Conservation (phyloP, 2,113 vertebrate species). For the Orthonyx spaldingii region DNA sequence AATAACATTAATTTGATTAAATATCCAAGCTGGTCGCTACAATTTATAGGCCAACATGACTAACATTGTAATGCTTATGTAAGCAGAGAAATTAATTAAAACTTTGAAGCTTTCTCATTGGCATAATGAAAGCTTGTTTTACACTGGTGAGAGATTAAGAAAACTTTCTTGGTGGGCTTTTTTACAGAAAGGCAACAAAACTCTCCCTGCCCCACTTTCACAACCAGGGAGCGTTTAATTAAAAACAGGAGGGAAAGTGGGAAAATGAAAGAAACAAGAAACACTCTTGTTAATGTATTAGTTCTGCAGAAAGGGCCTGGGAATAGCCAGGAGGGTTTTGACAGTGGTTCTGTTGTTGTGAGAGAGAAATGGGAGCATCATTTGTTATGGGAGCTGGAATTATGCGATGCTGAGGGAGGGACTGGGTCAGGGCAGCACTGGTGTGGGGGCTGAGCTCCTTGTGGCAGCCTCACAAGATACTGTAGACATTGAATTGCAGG, state of each 20-base stretch:
- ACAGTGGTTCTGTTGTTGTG: not conserved
- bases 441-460: not conserved
- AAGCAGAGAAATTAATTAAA: conserved; percentile 66
- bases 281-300: not conserved
- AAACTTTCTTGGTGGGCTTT: conserved; percentile 25
- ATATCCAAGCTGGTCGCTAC: not conserved
- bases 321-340: not conserved
- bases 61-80: conserved; percentile 47
- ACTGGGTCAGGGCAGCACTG: not conserved
- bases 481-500: not conserved
- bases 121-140: conserved; percentile 36
- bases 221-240: conserved; percentile 15
- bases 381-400: not conserved
- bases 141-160: conserved; percentile 34
- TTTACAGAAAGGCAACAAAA: conserved; percentile 6
- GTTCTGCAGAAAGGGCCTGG: not conserved
- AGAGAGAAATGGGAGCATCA: not conserved
- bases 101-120: not conserved
- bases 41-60: conserved; percentile 40
- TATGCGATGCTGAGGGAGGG: not conserved
- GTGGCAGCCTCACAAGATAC: fast-evolving
- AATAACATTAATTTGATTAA: conserved; percentile 55
- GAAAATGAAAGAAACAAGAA: conserved; percentile 29
- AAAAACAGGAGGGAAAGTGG: not conserved
- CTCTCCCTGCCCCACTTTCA: not conserved